These are phyloP conservation scores for Elymnias hypermnestra DNA, from an alignment of 1,140 invertebrate genomes.

Conservation along the genomic window DNA sequence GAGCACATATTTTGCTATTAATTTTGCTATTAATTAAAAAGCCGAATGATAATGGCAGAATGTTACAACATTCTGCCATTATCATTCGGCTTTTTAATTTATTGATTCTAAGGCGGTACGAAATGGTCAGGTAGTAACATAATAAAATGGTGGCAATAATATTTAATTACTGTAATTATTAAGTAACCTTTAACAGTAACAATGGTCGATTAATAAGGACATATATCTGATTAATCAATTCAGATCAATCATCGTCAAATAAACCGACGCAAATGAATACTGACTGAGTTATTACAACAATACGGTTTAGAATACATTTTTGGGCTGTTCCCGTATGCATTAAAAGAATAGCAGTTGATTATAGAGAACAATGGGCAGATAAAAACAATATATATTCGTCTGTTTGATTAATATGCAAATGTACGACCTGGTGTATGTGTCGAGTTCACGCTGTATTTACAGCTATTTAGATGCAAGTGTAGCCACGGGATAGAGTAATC, in stretches of 20 bases:
- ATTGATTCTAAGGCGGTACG: too few relatives aligned
- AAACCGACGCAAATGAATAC: background rate
- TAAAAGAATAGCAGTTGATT: slow-evolving; percentile 20
- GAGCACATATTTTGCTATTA: too few relatives aligned
- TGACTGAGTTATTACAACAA: background rate
- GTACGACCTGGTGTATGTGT: slow-evolving; percentile 5
- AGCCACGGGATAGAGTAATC: too few relatives aligned
- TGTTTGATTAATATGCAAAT: slow-evolving; percentile 43
- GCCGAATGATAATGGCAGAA: too few relatives aligned
- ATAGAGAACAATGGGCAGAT: slow-evolving; percentile 34
- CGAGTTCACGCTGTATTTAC: slow-evolving; percentile 9
- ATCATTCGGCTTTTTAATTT: too few relatives aligned
- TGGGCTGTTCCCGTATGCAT: background rate
- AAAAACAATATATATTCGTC: slow-evolving; percentile 36
- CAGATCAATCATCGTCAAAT: slow-evolving; percentile 3
- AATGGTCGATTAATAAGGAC: slow-evolving; percentile 8
- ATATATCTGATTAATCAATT: slow-evolving; percentile 18
- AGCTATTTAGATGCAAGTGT: slow-evolving; percentile 14
- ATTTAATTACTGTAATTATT: slow-evolving; percentile 6
- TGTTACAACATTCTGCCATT: too few relatives aligned
- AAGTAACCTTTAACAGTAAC: slow-evolving; percentile 8
- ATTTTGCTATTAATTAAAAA: too few relatives aligned
- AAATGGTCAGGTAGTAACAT: too few relatives aligned
- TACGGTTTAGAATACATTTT: slow-evolving; percentile 5
- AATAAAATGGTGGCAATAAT: too few relatives aligned